Conservation (phyloP, 2,888 invertebrate species). For the Agonopterix heracliana region DNA sequence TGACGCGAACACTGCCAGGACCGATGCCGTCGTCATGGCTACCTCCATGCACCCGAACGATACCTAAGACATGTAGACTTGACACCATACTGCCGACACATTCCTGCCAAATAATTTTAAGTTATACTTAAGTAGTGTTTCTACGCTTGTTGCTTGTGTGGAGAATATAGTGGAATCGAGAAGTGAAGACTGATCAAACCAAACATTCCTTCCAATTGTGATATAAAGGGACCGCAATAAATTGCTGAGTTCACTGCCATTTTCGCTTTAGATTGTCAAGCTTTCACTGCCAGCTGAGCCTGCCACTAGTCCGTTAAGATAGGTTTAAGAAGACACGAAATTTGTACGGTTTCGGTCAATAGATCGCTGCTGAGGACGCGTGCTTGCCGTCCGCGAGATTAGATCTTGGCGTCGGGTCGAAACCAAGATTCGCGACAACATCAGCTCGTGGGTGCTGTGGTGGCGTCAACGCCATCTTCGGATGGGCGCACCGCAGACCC, state of each 20-base stretch:
- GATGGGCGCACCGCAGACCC: constrained; percentile 73
- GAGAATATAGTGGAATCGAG: constrained; percentile 25
- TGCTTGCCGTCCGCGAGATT: constrained; percentile 26
- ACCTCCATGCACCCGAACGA: constrained; percentile 39
- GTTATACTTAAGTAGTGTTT: constrained; percentile 38
- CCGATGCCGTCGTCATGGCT: constrained; percentile 38
- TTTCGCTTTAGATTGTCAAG: constrained; percentile 42
- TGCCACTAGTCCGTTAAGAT: constrained; percentile 44
- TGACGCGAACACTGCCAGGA: constrained; percentile 31
- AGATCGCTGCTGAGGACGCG: constrained; percentile 24
- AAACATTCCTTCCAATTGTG: constrained; percentile 15
- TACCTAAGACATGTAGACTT: constrained; percentile 41
- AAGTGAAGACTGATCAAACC: constrained; percentile 33
- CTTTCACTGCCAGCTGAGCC: constrained; percentile 55
- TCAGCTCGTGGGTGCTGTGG: constrained; percentile 72
- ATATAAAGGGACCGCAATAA: constrained; percentile 25
- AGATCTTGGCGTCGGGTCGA: constrained; percentile 23
- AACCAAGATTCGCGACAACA: constrained; percentile 68
- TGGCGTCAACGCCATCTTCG: constrained; percentile 70
- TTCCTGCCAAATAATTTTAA: constrained; percentile 45
- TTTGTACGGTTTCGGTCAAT: constrained; percentile 17
- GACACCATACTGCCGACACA: constrained; percentile 42
- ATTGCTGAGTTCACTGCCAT: constrained; percentile 43
- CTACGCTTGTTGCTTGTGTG: constrained; percentile 49
- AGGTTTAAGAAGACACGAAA: constrained; percentile 28